Evolutionary conservation across 2,797 vertebrate genomes (phyloP).

Genomic region (Atherinosoma microstoma): DNA sequence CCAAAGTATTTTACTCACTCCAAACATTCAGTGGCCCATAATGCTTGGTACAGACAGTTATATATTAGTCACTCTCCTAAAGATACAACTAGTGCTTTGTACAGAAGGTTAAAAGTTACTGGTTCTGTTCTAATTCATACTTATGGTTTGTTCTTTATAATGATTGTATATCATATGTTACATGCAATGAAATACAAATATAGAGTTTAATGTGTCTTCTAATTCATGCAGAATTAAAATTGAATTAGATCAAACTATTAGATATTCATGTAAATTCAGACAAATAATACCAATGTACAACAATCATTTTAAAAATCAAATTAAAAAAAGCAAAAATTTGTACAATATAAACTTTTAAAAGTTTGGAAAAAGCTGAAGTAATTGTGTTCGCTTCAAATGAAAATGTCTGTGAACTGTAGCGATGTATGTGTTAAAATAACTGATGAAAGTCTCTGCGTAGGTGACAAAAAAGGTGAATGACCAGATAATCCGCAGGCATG

Average conservation of each 20-base stretch:
- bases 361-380: background rate
- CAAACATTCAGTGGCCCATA: slow-evolving; percentile 31
- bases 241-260: background rate
- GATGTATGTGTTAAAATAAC: slow-evolving; percentile 42
- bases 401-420: slow-evolving; percentile 6
- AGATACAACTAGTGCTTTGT: background rate
- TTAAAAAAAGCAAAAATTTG: background rate
- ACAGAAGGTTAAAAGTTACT: background rate
- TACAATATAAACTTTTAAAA: background rate
- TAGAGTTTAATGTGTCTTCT: background rate
- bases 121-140: background rate
- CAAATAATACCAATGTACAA: background rate
- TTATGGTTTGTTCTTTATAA: background rate
- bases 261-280: too few relatives aligned
- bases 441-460: slow-evolving; percentile 58
- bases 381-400: background rate
- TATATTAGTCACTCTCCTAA: slow-evolving; percentile 19
- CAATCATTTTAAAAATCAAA: background rate
- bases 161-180: background rate
- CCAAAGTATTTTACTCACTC: slow-evolving; percentile 35
- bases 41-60: slow-evolving; percentile 20
- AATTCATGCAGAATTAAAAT: background rate
- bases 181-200: background rate
- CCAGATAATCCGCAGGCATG: slow-evolving; percentile 69
- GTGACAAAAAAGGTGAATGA: slow-evolving; percentile 62